Evolutionary conservation across 2,113 vertebrate species (phyloP).

Genomic region (Psittacula cyanocephala): DNA sequence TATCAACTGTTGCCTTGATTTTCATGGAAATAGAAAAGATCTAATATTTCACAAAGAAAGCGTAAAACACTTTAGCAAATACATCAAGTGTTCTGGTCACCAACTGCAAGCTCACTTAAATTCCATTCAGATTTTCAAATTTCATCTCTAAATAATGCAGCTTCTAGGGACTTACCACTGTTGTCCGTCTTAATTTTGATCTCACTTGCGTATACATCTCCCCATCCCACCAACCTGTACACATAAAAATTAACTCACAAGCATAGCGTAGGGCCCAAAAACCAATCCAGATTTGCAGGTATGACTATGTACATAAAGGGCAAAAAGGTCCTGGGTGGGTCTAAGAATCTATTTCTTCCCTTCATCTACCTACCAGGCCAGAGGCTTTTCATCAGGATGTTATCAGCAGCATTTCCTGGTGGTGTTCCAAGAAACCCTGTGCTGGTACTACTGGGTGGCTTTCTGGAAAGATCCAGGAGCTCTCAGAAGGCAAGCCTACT

Average conservation of each 20-base stretch:
- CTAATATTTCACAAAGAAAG: not conserved
- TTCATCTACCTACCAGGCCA: not conserved
- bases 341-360: not conserved
- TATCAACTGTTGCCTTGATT: not conserved
- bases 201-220: not conserved
- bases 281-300: not conserved
- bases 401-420: not conserved
- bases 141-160: not conserved
- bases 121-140: not conserved
- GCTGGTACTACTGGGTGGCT: not conserved
- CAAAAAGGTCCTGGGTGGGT: not conserved
- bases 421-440: not conserved
- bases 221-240: not conserved
- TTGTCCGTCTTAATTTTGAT: not conserved
- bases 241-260: not conserved
- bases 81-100: not conserved
- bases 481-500: not conserved
- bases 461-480: not conserved
- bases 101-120: not conserved
- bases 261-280: not conserved
- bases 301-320: accelerated
- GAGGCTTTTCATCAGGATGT: not conserved
- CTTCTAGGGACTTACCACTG: not conserved
- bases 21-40: not conserved
- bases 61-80: not conserved